phyloP scores from a whole-genome alignment of 2,888 invertebrate species.

The Cephus pulcher region DNA sequence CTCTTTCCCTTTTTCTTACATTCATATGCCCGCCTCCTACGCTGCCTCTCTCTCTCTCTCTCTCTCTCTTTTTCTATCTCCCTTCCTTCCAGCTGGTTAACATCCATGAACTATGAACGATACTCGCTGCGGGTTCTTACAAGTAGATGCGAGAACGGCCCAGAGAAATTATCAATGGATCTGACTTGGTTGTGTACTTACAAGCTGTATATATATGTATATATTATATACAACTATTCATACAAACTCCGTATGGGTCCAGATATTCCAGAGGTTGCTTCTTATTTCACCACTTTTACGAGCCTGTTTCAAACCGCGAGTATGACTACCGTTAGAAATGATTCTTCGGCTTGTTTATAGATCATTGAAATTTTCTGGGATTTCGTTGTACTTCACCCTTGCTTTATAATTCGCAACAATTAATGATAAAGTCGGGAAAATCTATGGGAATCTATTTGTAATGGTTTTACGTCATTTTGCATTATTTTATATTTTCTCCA shows the following conservation, averaged over 20 bases:
- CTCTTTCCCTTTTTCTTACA: conserved; percentile 1
- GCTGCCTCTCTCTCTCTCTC: not conserved
- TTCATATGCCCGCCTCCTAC: not conserved
- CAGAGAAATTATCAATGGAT: conserved; percentile 49
- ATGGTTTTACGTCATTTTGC: too few species aligned
- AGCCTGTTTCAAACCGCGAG: not conserved
- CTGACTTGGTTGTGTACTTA: conserved; percentile 27
- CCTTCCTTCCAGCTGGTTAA: conserved; percentile 34
- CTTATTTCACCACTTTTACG: not conserved
- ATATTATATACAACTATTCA: not conserved
- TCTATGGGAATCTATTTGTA: too few species aligned
- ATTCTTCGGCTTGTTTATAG: not conserved
- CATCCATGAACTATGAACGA: conserved; percentile 41
- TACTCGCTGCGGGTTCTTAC: conserved; percentile 31
- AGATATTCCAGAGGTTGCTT: not conserved
- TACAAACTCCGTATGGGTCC: not conserved
- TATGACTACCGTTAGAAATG: not conserved
- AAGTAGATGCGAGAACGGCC: conserved; percentile 42
- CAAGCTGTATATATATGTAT: too few species aligned
- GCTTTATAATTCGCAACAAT: too few species aligned
- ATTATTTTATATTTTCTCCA: too few species aligned
- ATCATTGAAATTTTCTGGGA: not conserved
- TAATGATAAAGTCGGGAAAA: too few species aligned
- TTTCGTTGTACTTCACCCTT: not conserved
- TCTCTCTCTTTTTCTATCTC: conserved; percentile 2